Evolutionary conservation across 2,888 invertebrate genomes (phyloP).

Genomic region (Nemotelus nigrinus): DNA sequence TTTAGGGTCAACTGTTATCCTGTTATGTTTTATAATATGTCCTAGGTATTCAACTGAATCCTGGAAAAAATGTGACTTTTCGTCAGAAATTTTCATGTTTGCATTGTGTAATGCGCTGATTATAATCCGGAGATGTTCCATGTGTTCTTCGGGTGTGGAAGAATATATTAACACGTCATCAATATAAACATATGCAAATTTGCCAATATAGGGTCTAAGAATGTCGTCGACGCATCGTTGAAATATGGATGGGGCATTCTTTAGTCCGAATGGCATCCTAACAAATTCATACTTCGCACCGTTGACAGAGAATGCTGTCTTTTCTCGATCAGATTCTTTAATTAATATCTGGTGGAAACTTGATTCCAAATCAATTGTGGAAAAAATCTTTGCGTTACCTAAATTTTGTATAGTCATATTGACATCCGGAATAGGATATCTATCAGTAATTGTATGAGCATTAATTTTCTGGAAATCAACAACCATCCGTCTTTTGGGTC

Average conservation of each 20-base stretch:
- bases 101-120: conserved; percentile 42
- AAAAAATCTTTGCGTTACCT: conserved; percentile 17
- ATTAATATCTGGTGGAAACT: conserved; percentile 19
- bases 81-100: conserved; percentile 53
- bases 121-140: conserved; percentile 46
- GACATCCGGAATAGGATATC: conserved; percentile 22
- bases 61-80: conserved; percentile 50
- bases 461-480: conserved; percentile 23
- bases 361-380: conserved; percentile 39
- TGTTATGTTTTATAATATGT: conserved; percentile 44
- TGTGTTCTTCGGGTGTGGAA: conserved; percentile 47
- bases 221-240: conserved; percentile 46
- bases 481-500: not conserved
- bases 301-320: conserved; percentile 25
- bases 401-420: conserved; percentile 21
- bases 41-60: conserved; percentile 45
- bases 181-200: conserved; percentile 51
- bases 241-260: conserved; percentile 46
- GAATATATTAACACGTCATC: conserved; percentile 50
- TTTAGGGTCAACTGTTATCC: conserved; percentile 43
- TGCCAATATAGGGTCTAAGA: conserved; percentile 46
- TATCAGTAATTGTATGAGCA: conserved; percentile 9
- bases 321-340: conserved; percentile 22
- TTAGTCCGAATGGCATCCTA: conserved; percentile 47
- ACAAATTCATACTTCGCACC: conserved; percentile 44